These are phyloP conservation scores for Saturnia pavonia DNA, from an alignment of 2,888 invertebrate species.

Conservation along the genomic window DNA sequence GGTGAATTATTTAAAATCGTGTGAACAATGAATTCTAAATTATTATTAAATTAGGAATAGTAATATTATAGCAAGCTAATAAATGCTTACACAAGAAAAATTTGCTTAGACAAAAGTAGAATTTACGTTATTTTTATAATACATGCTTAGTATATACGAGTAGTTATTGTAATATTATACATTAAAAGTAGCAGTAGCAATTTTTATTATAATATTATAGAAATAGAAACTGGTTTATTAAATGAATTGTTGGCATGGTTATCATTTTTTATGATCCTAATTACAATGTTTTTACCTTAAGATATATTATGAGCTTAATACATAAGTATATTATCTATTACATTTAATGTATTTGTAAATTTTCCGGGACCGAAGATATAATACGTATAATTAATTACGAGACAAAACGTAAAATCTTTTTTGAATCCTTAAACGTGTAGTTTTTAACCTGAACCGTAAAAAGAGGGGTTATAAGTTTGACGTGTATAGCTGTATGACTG, in stretches of 20 bases:
- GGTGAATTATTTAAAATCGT: slow-evolving; percentile 11
- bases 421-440: no score
- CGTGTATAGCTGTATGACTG: no score
- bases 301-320: no score
- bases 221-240: slow-evolving; percentile 43
- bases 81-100: slow-evolving; percentile 55
- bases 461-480: no score
- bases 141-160: slow-evolving; percentile 33
- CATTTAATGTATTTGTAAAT: no score
- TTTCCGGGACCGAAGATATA: no score
- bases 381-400: no score
- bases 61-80: slow-evolving; percentile 35
- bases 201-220: slow-evolving; percentile 44
- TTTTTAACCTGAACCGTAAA: no score
- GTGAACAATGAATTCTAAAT: slow-evolving; percentile 31
- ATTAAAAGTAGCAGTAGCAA: slow-evolving; percentile 34
- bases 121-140: slow-evolving; percentile 25
- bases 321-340: no score
- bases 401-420: no score
- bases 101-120: slow-evolving; percentile 48
- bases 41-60: slow-evolving; percentile 23
- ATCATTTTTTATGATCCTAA: slow-evolving; percentile 29
- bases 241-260: slow-evolving; percentile 56
- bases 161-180: slow-evolving; percentile 37
- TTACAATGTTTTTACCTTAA: not conserved